Conservation (phyloP, 2,797 vertebrate species). For the Lates japonicus region DNA sequence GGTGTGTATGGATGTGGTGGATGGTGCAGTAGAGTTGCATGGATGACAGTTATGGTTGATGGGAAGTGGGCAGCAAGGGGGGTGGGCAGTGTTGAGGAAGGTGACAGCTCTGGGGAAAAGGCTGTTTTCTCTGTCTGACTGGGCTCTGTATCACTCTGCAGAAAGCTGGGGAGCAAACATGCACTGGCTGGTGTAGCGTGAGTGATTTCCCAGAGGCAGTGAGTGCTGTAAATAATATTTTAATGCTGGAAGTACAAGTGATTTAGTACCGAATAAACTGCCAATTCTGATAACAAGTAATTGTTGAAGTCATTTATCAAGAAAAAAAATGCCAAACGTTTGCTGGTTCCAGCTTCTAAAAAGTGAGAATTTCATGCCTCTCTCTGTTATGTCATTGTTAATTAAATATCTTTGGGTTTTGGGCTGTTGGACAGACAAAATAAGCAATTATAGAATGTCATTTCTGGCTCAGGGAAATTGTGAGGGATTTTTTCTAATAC, state of each 20-base stretch:
- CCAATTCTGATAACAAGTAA: constrained; percentile 1
- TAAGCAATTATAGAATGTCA: constrained; percentile 17
- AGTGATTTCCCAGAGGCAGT: neutral
- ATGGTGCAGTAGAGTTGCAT: neutral
- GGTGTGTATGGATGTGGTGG: neutral
- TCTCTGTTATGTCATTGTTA: neutral
- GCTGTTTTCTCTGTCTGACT: constrained; percentile 14
- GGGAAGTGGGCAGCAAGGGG: constrained; percentile 21
- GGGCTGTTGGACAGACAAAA: constrained; percentile 2
- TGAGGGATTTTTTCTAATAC: neutral
- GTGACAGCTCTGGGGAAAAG: constrained; percentile 31
- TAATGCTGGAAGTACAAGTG: neutral
- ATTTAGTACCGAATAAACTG: neutral
- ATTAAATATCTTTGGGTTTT: constrained; percentile 7
- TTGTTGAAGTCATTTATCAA: constrained; percentile 7
- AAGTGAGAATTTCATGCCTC: neutral
- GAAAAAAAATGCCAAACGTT: neutral
- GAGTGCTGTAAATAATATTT: neutral
- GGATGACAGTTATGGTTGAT: constrained; percentile 17
- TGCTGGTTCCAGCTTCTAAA: neutral
- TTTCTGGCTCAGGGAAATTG: neutral
- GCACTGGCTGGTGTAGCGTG: neutral
- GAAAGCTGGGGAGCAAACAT: neutral
- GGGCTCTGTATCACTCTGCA: neutral
- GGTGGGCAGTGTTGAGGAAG: constrained; percentile 10